These are phyloP conservation scores for Nasua narica DNA, from an alignment of 2,797 vertebrate genomes.

Conservation along the genomic window DNA sequence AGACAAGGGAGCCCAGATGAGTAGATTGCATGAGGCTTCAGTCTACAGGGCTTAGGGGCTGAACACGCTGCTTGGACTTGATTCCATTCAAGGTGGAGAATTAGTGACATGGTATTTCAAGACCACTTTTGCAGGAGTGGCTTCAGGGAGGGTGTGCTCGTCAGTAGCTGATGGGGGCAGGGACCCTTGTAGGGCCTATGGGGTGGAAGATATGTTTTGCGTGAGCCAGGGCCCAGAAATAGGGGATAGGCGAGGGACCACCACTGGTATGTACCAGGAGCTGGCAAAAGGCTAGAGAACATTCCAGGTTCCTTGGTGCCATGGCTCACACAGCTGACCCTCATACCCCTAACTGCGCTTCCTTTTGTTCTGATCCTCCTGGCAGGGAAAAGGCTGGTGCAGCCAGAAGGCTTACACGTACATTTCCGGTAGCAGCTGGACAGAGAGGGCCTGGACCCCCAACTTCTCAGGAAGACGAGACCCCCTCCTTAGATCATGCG, in stretches of 20 bases:
- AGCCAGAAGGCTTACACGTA: background rate
- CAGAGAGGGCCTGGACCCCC: background rate
- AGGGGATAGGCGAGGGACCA: accelerated
- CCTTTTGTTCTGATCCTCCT: slow-evolving; percentile 14
- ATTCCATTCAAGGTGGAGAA: background rate
- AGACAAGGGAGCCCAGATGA: background rate
- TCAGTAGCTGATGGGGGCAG: background rate
- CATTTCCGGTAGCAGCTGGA: background rate
- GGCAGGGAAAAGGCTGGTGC: slow-evolving; percentile 8
- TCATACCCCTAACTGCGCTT: background rate
- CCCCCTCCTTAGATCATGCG: background rate
- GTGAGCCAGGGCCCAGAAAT: background rate
- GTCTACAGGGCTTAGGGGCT: background rate
- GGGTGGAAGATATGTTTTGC: background rate
- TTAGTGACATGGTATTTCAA: background rate
- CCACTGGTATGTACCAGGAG: too few relatives aligned
- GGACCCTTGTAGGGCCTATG: accelerated
- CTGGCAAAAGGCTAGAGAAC: background rate
- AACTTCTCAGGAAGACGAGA: background rate
- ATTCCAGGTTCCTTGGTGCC: background rate
- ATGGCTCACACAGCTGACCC: accelerated
- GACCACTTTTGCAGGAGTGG: background rate
- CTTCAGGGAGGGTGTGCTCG: background rate
- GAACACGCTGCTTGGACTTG: background rate
- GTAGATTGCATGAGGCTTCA: background rate